Conservation (phyloP, 2,888 invertebrate genomes). For the Hydrotaea cyrtoneurina region DNA sequence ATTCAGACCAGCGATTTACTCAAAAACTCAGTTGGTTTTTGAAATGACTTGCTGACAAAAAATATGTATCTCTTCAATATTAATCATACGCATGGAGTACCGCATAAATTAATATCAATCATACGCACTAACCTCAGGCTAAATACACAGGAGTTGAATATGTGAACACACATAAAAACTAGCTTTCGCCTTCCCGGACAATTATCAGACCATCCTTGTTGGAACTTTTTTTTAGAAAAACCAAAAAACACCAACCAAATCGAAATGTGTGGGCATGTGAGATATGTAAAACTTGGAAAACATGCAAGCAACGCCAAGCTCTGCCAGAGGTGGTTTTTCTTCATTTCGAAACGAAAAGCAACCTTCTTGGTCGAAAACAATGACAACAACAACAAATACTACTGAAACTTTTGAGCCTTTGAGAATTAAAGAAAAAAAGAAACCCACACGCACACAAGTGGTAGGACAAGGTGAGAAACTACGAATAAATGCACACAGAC, state of each 20-base stretch:
- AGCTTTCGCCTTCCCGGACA: no score
- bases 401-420: conserved; percentile 44
- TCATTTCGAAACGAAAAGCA: conserved; percentile 13
- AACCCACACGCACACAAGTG: conserved; percentile 5
- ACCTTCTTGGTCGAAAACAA: conserved; percentile 31
- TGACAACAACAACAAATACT: background rate
- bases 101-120: background rate
- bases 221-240: no score
- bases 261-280: conserved; percentile 9
- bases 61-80: no score
- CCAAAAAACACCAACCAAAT: background rate
- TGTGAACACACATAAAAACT: no score
- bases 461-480: background rate
- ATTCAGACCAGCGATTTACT: no score
- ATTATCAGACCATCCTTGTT: no score
- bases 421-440: conserved; percentile 37
- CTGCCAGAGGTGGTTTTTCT: conserved; percentile 49
- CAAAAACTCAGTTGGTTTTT: no score
- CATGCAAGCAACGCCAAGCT: conserved; percentile 28
- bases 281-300: conserved; percentile 41
- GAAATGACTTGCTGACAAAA: no score
- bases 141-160: no score
- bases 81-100: background rate
- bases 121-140: no score
- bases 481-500: background rate